Percentiles rank a stretch among this genome's conserved stretches.
Evolutionary conservation across 2,113 vertebrate species (phyloP).

Genomic region (Ailurus styani): DNA sequence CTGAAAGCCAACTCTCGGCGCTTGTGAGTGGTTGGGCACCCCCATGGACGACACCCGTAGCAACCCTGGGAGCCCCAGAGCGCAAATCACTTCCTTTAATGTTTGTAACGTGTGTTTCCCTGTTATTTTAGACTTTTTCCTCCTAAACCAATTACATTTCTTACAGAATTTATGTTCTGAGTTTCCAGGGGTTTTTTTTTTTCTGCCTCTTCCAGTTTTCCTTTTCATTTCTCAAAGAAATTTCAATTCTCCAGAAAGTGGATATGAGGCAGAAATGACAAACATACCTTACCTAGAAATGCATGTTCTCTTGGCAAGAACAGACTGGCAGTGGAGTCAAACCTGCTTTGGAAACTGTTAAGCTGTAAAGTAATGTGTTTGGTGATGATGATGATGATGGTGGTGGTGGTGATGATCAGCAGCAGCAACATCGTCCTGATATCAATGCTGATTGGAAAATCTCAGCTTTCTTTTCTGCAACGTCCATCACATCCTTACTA

Average conservation of each 20-base stretch:
- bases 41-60: background rate
- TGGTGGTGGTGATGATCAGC: background rate
- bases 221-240: slow-evolving; percentile 37
- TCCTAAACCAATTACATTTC: background rate
- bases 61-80: background rate
- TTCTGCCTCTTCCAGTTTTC: background rate
- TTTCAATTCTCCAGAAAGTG: background rate
- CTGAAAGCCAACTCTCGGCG: background rate
- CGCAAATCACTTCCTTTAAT: background rate
- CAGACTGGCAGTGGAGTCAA: background rate
- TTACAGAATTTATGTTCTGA: background rate
- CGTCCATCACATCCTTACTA: background rate
- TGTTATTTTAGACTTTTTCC: background rate
- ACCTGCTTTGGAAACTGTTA: slow-evolving; percentile 4
- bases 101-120: background rate
- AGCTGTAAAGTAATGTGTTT: background rate
- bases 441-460: background rate
- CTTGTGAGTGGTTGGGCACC: background rate
- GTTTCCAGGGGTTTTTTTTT: background rate
- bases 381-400: background rate
- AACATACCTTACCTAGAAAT: background rate
- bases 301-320: background rate
- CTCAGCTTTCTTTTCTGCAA: background rate
- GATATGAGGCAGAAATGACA: background rate
- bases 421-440: background rate